Evolutionary conservation across 2,888 invertebrate species (phyloP), one percentile per base, ranked within the genome.

Genomic region (Agrochola lota): DNA sequence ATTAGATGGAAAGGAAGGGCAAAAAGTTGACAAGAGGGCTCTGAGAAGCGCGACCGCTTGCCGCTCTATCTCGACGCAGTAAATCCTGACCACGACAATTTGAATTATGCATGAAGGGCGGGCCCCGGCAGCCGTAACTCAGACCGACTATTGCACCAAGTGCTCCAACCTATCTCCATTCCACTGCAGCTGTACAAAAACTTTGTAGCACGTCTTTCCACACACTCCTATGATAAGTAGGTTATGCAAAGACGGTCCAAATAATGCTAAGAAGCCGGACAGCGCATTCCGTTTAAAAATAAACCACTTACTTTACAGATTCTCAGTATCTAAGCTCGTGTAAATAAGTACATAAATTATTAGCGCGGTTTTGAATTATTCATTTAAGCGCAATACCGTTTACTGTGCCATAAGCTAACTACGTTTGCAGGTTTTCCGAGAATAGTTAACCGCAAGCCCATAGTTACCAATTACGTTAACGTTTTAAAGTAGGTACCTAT

Each of bases 101-200:
- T 95, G 93, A 94, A 95, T 95, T 92, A 95, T 95, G 94, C 94
- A 95, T 94, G 90, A 93, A 92, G 88, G 90, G 90, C 90, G 91
- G 88, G 88, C 84, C 83, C 76, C 83, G 80, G 84, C 75, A 83
- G 79, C 81, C 85, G 85, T 83, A 90, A 84, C 85, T 88, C 86
- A 82, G 75, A 70, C 71, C 74, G 71, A 83, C 84, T 86, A 86
- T 84, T 87, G 84, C 88, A 88, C 79, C 80, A 84, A 85, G 84
- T 82, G 77, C 81, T 81, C 76, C 73, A 83, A 81, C 71, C 49
- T 74, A 82, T 80, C 55, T 77, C 70, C 76, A 77, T 77, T 52
- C 20, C 52, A 73, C 66, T 69, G 60, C 74, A 60, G 70, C 60
- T 82, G 67, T 68, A 73, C 64, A 67, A 74, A 69, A 80, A 67